Conservation (phyloP, 2,113 vertebrate genomes). For the Benthochromis sp. region DNA sequence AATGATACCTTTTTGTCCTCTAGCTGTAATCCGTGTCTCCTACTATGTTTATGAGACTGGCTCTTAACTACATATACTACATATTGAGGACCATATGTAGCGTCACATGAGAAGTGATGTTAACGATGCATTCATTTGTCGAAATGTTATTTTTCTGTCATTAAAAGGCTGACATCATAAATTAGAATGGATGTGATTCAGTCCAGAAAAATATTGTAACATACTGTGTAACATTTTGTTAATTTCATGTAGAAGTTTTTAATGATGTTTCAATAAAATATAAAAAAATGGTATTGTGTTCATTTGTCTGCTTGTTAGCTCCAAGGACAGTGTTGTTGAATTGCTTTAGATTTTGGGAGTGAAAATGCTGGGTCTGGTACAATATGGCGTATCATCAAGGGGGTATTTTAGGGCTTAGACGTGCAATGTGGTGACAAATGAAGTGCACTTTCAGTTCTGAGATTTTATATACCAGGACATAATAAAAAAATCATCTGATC, state of each 20-base stretch:
- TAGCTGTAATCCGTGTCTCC: neutral
- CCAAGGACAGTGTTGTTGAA: neutral
- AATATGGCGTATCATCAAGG: no score
- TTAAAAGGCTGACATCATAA: neutral
- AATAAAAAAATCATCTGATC: neutral
- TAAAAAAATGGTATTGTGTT: neutral
- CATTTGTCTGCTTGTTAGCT: neutral
- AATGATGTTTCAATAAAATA: constrained; percentile 17
- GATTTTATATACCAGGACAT: neutral
- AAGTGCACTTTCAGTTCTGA: neutral
- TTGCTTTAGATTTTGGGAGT: neutral
- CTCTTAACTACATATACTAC: neutral
- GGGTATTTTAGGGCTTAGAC: neutral
- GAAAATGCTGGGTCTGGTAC: neutral
- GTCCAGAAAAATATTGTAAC: neutral
- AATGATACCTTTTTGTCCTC: neutral
- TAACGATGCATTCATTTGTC: neutral
- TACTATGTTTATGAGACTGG: neutral
- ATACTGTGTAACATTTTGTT: constrained; percentile 17
- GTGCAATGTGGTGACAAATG: no score
- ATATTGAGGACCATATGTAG: constrained; percentile 1
- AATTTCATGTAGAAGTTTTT: constrained; percentile 1
- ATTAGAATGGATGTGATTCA: neutral
- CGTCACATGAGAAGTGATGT: neutral
- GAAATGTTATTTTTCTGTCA: neutral